phyloP scores from a whole-genome alignment of 2,888 invertebrate genomes.

The Gari tellinella region DNA sequence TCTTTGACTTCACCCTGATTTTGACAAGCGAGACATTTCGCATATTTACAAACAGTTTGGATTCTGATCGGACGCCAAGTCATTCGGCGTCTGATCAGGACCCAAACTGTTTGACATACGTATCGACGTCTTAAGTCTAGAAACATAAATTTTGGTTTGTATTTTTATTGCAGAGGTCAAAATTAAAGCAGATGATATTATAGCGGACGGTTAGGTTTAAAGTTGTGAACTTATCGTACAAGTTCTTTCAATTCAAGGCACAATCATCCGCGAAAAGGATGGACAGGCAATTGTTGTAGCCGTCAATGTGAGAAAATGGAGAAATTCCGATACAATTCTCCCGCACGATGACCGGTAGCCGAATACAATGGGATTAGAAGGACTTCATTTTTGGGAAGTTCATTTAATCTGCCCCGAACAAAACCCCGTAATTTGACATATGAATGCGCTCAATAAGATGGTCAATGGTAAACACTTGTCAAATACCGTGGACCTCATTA shows the following conservation, averaged over 20 bases:
- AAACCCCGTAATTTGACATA: conserved; percentile 66
- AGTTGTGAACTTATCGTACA: not conserved
- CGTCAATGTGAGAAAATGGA: conserved; percentile 55
- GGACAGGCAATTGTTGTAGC: conserved; percentile 46
- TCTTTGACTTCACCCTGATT: not conserved
- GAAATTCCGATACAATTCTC: conserved; percentile 56
- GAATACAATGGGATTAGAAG: conserved; percentile 59
- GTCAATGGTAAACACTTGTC: conserved; percentile 57
- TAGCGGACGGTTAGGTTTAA: not conserved
- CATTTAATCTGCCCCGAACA: conserved; percentile 61
- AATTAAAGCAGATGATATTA: conserved; percentile 6
- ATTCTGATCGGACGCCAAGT: too few relatives aligned
- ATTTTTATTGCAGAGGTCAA: too few relatives aligned
- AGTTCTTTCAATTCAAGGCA: not conserved
- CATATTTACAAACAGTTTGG: too few relatives aligned
- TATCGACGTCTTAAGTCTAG: too few relatives aligned
- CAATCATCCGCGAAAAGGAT: conserved; percentile 21
- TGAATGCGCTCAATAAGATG: conserved; percentile 61
- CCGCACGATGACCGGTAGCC: conserved; percentile 43
- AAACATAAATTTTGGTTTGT: too few relatives aligned
- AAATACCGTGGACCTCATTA: conserved; percentile 60
- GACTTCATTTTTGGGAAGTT: conserved; percentile 59
- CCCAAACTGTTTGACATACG: too few relatives aligned
- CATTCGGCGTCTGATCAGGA: too few relatives aligned
- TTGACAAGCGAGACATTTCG: too few relatives aligned